Evolutionary conservation across 1,140 invertebrate genomes (phyloP).

Genomic region (Hylaeus anthracinus): DNA sequence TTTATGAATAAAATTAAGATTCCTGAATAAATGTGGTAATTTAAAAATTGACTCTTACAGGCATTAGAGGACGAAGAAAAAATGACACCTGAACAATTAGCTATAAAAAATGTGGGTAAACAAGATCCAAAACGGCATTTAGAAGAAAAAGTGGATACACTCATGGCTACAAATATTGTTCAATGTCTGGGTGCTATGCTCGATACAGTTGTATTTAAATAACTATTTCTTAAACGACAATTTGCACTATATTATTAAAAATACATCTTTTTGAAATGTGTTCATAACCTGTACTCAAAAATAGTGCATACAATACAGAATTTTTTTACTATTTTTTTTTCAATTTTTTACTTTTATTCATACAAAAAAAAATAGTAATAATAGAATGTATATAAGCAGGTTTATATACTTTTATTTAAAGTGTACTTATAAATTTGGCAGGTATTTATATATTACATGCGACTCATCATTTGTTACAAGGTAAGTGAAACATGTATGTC

Average conservation of each 20-base stretch:
- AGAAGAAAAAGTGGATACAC: conserved; percentile 98
- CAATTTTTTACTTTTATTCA: conserved; percentile 14
- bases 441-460: not conserved
- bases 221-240: conserved; percentile 71
- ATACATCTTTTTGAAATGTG: conserved; percentile 67
- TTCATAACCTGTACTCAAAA: conserved; percentile 26
- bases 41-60: conserved; percentile 73
- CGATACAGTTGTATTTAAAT: conserved; percentile 98
- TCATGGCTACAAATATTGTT: conserved; percentile 99
- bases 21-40: conserved; percentile 6
- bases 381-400: not conserved
- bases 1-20: conserved; percentile 15
- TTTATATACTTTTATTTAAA: conserved; percentile 56
- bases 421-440: conserved; percentile 38
- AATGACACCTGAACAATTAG: conserved; percentile 99
- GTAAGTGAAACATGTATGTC: not conserved
- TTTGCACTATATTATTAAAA: conserved; percentile 66
- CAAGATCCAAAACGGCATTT: conserved; percentile 99
- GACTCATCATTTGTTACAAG: not conserved
- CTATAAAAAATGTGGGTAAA: conserved; percentile 99
- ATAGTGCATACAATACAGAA: conserved; percentile 44
- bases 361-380: conserved; percentile 31
- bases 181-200: conserved; percentile 99
- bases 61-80: conserved; percentile 99
- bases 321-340: conserved; percentile 19